Evolutionary conservation across 2,113 vertebrate species (phyloP).

Genomic region (Hystrix cristata): DNA sequence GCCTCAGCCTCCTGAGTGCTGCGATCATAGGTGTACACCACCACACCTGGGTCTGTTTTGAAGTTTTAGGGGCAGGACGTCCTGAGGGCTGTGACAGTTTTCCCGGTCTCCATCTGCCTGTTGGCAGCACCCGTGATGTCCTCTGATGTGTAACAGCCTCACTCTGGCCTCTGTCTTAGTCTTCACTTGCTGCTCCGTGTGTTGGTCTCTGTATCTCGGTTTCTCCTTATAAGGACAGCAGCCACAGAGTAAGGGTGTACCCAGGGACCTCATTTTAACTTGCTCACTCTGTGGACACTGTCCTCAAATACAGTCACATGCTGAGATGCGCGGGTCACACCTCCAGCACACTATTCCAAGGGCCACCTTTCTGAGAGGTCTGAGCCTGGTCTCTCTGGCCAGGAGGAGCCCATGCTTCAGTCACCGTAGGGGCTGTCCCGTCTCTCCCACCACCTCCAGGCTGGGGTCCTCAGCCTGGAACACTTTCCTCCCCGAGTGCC

Average conservation of each 20-base stretch:
- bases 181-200: fast-evolving
- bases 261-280: background rate
- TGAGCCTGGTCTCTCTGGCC: background rate
- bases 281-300: background rate
- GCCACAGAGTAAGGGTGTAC: background rate
- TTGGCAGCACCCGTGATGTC: background rate
- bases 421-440: background rate
- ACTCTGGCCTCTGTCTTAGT: background rate
- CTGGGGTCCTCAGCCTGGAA: background rate
- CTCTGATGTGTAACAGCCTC: background rate
- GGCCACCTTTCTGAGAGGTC: background rate
- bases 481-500: background rate
- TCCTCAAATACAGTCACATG: background rate
- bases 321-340: background rate
- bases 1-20: background rate
- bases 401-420: background rate
- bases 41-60: background rate
- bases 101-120: background rate
- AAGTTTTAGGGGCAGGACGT: background rate
- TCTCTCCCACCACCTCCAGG: background rate
- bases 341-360: background rate
- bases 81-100: no score
- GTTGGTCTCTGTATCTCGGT: background rate
- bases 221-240: background rate
- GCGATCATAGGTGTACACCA: background rate